A percentile compares a stretch with the other conserved stretches of the same genome.
These are phyloP conservation scores for Halcyon senegalensis DNA, from an alignment of 2,113 vertebrate species.

Conservation along the genomic window DNA sequence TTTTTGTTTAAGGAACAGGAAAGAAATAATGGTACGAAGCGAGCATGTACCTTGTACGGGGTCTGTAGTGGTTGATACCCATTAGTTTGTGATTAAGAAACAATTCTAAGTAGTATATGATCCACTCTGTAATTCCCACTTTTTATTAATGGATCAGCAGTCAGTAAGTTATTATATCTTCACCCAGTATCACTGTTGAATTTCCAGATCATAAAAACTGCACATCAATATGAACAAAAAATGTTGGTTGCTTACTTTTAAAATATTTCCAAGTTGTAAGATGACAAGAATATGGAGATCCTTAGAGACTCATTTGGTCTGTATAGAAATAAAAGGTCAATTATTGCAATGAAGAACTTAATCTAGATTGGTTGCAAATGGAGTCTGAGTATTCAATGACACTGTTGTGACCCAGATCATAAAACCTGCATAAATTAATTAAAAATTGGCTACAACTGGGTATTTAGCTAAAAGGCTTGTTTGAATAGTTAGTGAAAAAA, in stretches of 20 bases:
- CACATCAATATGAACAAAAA: background rate
- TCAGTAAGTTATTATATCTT: background rate
- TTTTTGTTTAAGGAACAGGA: background rate
- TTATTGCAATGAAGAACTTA: background rate
- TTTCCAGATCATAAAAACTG: background rate
- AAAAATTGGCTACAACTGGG: background rate
- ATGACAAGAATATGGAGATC: background rate
- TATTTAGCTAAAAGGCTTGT: background rate
- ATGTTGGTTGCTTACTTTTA: background rate
- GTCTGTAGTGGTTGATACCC: accelerated
- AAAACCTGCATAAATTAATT: conserved; percentile 10
- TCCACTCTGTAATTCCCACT: background rate
- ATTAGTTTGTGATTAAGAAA: background rate
- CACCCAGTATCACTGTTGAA: background rate
- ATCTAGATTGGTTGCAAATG: background rate
- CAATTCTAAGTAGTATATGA: background rate
- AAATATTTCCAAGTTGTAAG: background rate
- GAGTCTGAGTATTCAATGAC: background rate
- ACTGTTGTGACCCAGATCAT: background rate
- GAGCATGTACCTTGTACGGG: accelerated
- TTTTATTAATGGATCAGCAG: background rate
- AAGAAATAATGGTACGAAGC: background rate
- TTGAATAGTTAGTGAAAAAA: conserved; percentile 8
- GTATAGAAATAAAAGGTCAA: background rate
- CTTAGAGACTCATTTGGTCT: background rate